Conservation (phyloP, 2,797 vertebrate species). For the Triplophysa yarkandensis region DNA sequence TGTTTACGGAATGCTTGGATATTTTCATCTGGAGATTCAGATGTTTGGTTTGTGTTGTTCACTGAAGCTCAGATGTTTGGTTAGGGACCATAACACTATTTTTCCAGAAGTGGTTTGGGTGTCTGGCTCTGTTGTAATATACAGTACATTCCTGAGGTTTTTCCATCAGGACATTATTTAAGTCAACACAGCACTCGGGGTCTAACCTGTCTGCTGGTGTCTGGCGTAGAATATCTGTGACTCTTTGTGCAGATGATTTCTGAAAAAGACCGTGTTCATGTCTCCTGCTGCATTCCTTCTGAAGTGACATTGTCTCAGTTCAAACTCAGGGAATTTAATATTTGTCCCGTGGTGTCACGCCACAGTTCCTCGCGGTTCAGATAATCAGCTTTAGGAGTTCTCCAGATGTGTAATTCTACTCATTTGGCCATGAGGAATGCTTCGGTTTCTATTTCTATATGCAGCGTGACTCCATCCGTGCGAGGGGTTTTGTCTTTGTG, state of each 20-base stretch:
- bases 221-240: conserved; percentile 10
- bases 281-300: conserved; percentile 15
- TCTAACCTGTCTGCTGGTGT: conserved; percentile 18
- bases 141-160: conserved; percentile 53
- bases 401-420: conserved; percentile 37
- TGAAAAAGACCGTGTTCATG: not conserved
- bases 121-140: conserved; percentile 42
- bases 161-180: conserved; percentile 39
- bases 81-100: conserved; percentile 44
- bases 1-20: not conserved
- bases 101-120: conserved; percentile 58
- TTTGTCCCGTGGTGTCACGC: conserved; percentile 11
- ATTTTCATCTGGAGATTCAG: conserved; percentile 8
- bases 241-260: conserved; percentile 1
- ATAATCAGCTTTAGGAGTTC: conserved; percentile 35
- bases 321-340: conserved; percentile 23
- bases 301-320: conserved; percentile 37
- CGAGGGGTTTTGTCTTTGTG: conserved; percentile 4
- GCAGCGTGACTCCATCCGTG: conserved; percentile 2
- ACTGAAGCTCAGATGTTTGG: conserved; percentile 38
- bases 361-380: conserved; percentile 22
- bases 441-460: conserved; percentile 13
- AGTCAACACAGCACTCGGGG: conserved; percentile 1
- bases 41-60: conserved; percentile 26
- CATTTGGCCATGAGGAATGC: conserved; percentile 21